phyloP scores from a whole-genome alignment of 2,888 invertebrate genomes.

The Abscondita cerata region DNA sequence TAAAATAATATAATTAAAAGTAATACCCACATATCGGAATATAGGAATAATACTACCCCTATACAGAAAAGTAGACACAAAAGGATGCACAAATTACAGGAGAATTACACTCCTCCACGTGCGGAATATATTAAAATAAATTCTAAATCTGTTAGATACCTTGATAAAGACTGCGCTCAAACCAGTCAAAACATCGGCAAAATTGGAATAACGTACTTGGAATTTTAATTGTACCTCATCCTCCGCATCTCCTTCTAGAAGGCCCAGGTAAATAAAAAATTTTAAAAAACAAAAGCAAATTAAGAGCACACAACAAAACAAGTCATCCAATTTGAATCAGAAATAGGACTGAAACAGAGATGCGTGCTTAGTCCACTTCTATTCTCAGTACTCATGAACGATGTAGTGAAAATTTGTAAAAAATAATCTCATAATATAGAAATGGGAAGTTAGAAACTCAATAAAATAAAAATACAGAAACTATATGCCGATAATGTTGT shows the following conservation, averaged over 20 bases:
- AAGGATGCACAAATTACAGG: slow-evolving; percentile 16
- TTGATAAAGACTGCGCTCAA: too few species aligned
- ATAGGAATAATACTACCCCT: slow-evolving; percentile 3
- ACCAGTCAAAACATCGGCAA: too few species aligned
- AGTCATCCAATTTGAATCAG: not conserved
- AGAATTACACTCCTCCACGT: too few species aligned
- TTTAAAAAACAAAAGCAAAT: not conserved
- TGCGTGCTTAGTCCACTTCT: slow-evolving; percentile 4
- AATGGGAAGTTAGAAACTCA: not conserved
- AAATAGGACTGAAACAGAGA: slow-evolving; percentile 7
- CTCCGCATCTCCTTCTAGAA: too few species aligned
- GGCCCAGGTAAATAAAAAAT: slow-evolving; percentile 4
- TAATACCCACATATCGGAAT: slow-evolving; percentile 1
- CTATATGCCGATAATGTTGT: not conserved
- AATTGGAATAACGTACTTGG: too few species aligned
- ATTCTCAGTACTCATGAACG: not conserved
- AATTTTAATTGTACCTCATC: too few species aligned
- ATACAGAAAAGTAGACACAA: not conserved
- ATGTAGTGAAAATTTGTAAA: slow-evolving; percentile 6
- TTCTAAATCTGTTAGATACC: too few species aligned
- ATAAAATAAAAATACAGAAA: slow-evolving; percentile 2
- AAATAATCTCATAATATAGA: not conserved
- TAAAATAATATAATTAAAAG: not conserved
- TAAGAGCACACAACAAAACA: not conserved
- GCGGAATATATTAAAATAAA: too few species aligned